Conservation (phyloP, 1,140 invertebrate species). For the Riptortus pedestris region DNA sequence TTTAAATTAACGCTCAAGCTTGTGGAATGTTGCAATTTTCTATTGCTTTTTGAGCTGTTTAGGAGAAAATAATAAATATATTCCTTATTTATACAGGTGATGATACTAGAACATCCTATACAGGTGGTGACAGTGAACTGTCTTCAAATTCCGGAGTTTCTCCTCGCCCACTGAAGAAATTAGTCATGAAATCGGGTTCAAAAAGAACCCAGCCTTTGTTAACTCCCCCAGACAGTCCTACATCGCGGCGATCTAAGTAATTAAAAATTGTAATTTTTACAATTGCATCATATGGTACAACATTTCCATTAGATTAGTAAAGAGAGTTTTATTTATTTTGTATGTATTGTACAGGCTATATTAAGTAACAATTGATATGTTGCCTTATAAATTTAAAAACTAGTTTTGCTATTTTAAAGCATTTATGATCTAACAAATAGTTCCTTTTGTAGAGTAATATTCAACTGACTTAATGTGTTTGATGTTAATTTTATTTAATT, state of each 20-base stretch:
- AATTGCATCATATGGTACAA: not conserved
- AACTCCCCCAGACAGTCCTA: conserved; percentile 33
- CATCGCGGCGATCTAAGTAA: conserved; percentile 32
- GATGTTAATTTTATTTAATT: not conserved
- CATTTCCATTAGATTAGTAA: not conserved
- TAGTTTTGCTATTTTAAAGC: not conserved
- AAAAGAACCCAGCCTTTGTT: conserved; percentile 22
- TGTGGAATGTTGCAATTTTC: too few species aligned
- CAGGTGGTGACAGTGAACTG: conserved; percentile 36
- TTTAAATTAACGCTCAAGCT: too few species aligned
- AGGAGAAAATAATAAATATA: too few species aligned
- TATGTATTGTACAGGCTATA: not conserved
- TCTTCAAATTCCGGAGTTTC: conserved; percentile 42
- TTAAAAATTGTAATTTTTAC: not conserved
- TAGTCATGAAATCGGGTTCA: conserved; percentile 32
- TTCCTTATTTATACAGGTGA: conserved; percentile 35
- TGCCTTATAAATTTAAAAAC: not conserved
- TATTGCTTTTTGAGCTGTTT: too few species aligned
- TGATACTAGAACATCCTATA: conserved; percentile 41
- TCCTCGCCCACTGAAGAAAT: conserved; percentile 44
- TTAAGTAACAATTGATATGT: not conserved
- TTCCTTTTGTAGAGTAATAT: not conserved
- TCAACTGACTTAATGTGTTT: not conserved
- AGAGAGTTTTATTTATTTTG: not conserved
- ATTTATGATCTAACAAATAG: not conserved